Evolutionary conservation across 2,888 invertebrate species (phyloP), one percentile per base, ranked within the genome.

Genomic region (Drosophila birchii): DNA sequence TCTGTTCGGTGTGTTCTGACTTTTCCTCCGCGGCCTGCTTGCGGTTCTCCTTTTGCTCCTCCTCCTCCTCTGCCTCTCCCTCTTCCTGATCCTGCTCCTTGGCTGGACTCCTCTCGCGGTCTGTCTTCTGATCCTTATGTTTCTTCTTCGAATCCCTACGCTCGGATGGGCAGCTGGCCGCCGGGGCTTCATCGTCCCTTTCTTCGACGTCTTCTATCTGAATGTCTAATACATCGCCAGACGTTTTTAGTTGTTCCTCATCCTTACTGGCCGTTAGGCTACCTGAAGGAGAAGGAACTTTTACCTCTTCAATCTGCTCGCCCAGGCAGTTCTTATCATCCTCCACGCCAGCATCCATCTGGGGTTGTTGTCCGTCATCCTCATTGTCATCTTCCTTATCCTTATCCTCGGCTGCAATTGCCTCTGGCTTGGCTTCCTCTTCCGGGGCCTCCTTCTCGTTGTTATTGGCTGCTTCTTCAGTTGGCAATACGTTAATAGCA

Each of bases 221-320:
- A 72, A 81, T 82, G 75, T 88, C 87, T 78, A 89, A 80, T 76
- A 89, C 90, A 89, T 90, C 88, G 75, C 87, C 88, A 76, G 87
- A 79, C 63, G 87, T 81, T 82, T 90, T 88, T 80, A 83, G 66
- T 63, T 88, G 80, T 79, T 84, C 90, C 74, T 78, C 82, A 72
- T 80, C 81, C 78, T 84, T 88, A 72, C 56, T 81, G 64, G 79
- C 77, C 74, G 79, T 84, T 77, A 80, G 78, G 78, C 82, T 80
- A 68, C 61, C 62, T 73, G 82, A 83, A 78, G 89, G 76, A 76
- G 79, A 80, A 78, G 81, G 79, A 80, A 80, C 85, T 69, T 87
- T 86, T 86, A 86, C 86, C 89, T 86, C 78, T 70, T 68, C 53
- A 47, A 39, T 29, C 26, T 34, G 45, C 29, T 45, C 68, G 67